phyloP scores from a whole-genome alignment of 2,888 invertebrate species.

The Macropis europaea region DNA sequence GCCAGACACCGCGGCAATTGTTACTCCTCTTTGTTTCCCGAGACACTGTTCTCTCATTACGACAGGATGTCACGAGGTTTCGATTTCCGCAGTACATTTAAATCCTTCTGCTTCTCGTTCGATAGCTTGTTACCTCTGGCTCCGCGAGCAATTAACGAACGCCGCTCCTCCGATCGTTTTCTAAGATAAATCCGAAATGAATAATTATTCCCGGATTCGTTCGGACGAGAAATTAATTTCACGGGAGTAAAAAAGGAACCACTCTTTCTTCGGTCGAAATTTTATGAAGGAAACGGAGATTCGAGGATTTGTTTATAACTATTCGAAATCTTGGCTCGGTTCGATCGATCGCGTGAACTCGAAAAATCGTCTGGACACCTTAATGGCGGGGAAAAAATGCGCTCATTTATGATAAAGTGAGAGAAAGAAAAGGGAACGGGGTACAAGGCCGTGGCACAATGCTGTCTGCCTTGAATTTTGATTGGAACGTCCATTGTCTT shows the following conservation, averaged over 20 bases:
- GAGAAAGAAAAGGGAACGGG: slow-evolving; percentile 41
- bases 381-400: slow-evolving; percentile 46
- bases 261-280: too few relatives aligned
- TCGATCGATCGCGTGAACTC: neutral
- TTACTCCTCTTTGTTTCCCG: slow-evolving; percentile 48
- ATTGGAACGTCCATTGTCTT: slow-evolving; percentile 59
- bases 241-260: too few relatives aligned
- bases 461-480: slow-evolving; percentile 62
- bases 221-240: too few relatives aligned
- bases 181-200: slow-evolving; percentile 46
- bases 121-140: slow-evolving; percentile 50
- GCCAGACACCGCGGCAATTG: slow-evolving; percentile 36
- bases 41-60: slow-evolving; percentile 54
- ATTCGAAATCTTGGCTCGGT: neutral
- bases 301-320: neutral
- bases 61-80: slow-evolving; percentile 48
- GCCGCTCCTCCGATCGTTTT: slow-evolving; percentile 40
- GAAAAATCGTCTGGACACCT: slow-evolving; percentile 21
- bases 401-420: slow-evolving; percentile 41
- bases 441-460: slow-evolving; percentile 56
- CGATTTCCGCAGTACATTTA: slow-evolving; percentile 53
- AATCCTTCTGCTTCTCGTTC: slow-evolving; percentile 50
- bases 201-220: too few relatives aligned
- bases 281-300: too few relatives aligned
- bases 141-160: slow-evolving; percentile 49